phyloP scores from a whole-genome alignment of 2,888 invertebrate species.

The Dolichomitus sp. region DNA sequence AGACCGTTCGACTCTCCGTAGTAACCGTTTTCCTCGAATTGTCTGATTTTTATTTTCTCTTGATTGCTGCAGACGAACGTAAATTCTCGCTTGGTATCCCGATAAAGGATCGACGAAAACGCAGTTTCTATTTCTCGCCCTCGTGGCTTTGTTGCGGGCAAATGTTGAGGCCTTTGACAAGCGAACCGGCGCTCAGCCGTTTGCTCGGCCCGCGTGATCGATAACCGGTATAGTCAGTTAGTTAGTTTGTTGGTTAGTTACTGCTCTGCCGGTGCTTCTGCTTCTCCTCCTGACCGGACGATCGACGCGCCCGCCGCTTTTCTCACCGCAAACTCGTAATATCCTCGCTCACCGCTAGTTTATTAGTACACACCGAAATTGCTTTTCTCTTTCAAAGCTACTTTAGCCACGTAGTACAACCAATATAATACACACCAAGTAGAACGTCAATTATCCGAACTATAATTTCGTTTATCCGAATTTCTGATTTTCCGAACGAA shows the following conservation, averaged over 20 bases:
- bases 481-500: no score
- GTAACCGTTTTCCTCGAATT: no score
- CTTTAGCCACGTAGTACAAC: not conserved
- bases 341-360: not conserved
- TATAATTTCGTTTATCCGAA: no score
- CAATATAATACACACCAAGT: no score
- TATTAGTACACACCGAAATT: not conserved
- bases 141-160: conserved; percentile 16
- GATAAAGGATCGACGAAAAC: conserved; percentile 33
- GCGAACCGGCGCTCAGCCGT: conserved; percentile 66
- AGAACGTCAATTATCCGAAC: no score
- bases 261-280: not conserved
- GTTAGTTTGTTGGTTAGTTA: no score
- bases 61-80: not conserved
- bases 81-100: conserved; percentile 33
- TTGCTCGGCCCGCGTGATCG: conserved; percentile 55
- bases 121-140: conserved; percentile 51
- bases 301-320: conserved; percentile 7
- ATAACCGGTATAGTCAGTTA: conserved; percentile 51
- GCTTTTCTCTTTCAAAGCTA: not conserved
- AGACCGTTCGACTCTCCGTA: no score
- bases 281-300: conserved; percentile 31
- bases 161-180: conserved; percentile 74
- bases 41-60: not conserved
- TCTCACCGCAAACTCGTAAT: conserved; percentile 14